These are phyloP conservation scores for Daboia siamensis DNA, from an alignment of 2,113 vertebrate genomes.

Conservation along the genomic window DNA sequence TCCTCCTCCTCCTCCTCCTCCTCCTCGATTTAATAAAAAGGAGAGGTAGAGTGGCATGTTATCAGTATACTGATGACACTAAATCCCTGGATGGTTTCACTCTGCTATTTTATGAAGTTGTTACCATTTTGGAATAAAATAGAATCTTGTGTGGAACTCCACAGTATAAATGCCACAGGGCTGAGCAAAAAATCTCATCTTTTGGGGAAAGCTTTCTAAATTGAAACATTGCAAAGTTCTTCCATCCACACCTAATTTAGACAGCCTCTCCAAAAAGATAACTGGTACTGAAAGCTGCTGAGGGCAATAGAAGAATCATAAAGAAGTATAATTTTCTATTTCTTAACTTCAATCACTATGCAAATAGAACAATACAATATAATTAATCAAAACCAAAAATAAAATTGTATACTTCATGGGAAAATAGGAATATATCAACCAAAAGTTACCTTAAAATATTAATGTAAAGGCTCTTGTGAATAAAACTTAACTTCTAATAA, in stretches of 20 bases:
- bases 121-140: neutral
- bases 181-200: neutral
- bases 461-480: neutral
- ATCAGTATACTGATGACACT: neutral
- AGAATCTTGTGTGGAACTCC: neutral
- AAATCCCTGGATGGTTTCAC: neutral
- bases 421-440: neutral
- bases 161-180: neutral
- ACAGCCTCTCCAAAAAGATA: neutral
- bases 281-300: neutral
- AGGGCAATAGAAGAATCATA: neutral
- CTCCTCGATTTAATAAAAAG: neutral
- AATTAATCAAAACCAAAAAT: neutral
- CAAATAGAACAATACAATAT: neutral
- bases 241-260: neutral
- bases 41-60: neutral
- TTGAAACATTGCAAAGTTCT: neutral
- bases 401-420: neutral
- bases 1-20: neutral
- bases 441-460: neutral
- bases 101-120: neutral
- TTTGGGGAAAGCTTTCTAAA: neutral
- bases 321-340: neutral
- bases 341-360: neutral
- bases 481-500: neutral